Conservation (phyloP, 2,888 invertebrate genomes). For the Cerastoderma edule region DNA sequence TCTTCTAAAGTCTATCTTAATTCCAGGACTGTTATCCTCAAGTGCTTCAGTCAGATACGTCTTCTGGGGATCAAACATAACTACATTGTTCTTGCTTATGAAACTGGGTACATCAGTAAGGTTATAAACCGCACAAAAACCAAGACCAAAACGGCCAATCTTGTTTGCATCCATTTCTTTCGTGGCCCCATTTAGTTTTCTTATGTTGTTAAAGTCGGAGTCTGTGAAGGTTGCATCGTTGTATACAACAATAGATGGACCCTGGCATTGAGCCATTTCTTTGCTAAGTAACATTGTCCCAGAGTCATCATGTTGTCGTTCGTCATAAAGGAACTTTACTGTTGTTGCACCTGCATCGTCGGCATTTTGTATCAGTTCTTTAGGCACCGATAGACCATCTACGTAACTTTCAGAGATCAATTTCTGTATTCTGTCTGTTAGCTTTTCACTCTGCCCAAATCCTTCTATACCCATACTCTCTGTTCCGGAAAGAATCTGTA, state of each 20-base stretch:
- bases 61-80: conserved; percentile 81
- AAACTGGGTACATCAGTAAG: conserved; percentile 81
- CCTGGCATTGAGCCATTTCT: conserved; percentile 78
- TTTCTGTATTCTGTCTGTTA: conserved; percentile 71
- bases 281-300: background rate
- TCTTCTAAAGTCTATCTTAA: conserved; percentile 25
- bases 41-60: conserved; percentile 67
- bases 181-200: conserved; percentile 78
- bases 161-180: conserved; percentile 74
- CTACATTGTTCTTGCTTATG: conserved; percentile 75
- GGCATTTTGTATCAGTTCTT: conserved; percentile 79
- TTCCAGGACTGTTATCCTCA: conserved; percentile 16
- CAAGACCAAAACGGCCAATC: conserved; percentile 81
- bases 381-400: conserved; percentile 77
- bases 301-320: conserved; percentile 68
- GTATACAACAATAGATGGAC: conserved; percentile 80
- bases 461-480: conserved; percentile 43
- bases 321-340: conserved; percentile 75
- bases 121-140: conserved; percentile 82
- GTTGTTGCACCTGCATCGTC: conserved; percentile 76
- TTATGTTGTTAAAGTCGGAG: conserved; percentile 79
- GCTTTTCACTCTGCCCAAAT: conserved; percentile 74
- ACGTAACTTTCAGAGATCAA: conserved; percentile 70
- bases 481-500: conserved; percentile 62
- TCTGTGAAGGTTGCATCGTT: conserved; percentile 79